Evolutionary conservation across 1,140 invertebrate genomes (phyloP).

Genomic region (Oreohelix idahoensis): DNA sequence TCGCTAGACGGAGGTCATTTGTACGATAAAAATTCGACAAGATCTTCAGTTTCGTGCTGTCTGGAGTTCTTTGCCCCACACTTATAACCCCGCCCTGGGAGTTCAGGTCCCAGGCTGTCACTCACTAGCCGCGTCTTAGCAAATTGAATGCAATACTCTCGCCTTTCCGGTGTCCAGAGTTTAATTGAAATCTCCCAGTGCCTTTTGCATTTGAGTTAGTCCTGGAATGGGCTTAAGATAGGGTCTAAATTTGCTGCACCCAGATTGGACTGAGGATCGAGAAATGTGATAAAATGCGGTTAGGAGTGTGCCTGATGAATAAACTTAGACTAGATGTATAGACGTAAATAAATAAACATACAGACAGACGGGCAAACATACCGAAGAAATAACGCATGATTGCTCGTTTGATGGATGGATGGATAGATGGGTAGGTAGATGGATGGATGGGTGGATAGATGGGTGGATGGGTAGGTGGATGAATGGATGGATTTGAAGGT

Average conservation of each 20-base stretch:
- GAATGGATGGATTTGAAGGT: too few species aligned
- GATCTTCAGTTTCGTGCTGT: background rate
- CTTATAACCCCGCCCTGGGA: background rate
- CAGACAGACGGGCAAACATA: too few species aligned
- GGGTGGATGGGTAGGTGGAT: background rate
- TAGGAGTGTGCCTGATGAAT: too few species aligned
- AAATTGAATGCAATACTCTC: background rate
- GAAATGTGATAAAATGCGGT: too few species aligned
- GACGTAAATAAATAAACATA: too few species aligned
- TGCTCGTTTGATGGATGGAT: too few species aligned
- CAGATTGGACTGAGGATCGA: too few species aligned
- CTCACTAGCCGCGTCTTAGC: background rate
- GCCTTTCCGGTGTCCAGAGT: background rate
- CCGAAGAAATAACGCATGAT: too few species aligned
- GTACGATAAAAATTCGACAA: background rate
- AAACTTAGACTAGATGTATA: too few species aligned
- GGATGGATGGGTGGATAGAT: background rate
- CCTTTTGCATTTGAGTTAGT: background rate
- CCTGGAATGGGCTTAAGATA: background rate
- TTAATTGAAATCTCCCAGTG: background rate
- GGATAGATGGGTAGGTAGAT: too few species aligned
- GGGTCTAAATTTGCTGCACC: background rate
- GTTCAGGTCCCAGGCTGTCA: background rate
- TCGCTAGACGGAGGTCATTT: background rate
- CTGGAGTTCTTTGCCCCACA: background rate